These are phyloP conservation scores for Erethizon dorsatum DNA, from an alignment of 2,797 vertebrate species.

Conservation along the genomic window DNA sequence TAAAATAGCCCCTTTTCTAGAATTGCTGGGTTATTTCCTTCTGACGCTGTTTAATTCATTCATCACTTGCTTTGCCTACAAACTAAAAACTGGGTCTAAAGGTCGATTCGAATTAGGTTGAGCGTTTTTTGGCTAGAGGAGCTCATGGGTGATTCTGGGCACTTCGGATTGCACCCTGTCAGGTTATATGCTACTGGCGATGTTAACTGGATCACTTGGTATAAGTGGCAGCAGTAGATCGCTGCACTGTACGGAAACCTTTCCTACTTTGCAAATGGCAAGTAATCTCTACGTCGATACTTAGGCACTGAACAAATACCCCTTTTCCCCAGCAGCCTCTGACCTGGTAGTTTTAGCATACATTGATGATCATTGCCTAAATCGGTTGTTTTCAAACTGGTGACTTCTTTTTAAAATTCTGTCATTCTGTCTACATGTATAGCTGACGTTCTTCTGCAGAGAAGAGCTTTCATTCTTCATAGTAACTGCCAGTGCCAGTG, in stretches of 20 bases:
- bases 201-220: neutral
- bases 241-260: neutral
- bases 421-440: neutral
- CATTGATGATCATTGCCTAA: neutral
- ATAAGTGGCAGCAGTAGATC: neutral
- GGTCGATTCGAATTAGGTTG: neutral
- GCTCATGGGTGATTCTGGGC: neutral
- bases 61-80: neutral
- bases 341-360: neutral
- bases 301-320: neutral
- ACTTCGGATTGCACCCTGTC: neutral
- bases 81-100: neutral
- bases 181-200: neutral
- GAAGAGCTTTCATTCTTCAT: slow-evolving; percentile 11
- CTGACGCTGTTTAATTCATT: neutral
- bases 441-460: neutral
- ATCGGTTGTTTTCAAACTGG: neutral
- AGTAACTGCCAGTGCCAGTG: neutral
- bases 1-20: neutral
- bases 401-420: neutral
- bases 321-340: neutral
- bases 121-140: neutral
- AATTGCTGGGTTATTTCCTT: neutral
- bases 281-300: neutral
- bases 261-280: neutral